Base-by-base conservation (phyloP, 2,888 invertebrate genomes). In the Choreutis nemorana region DNA sequence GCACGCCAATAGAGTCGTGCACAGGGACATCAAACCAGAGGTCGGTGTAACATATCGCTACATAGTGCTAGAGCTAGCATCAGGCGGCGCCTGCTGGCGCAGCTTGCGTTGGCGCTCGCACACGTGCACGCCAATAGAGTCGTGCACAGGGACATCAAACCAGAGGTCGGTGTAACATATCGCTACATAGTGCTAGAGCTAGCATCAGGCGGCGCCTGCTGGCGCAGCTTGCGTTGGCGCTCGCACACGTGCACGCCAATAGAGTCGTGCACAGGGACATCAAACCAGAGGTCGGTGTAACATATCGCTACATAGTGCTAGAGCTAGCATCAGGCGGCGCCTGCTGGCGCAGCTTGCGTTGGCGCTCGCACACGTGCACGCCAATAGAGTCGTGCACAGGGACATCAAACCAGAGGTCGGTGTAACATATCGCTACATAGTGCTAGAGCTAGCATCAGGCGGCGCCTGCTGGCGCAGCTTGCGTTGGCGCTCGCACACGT, bases 1-100 rank as follows among this genome's bases (percentile, higher is more conserved):
- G 82, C 94, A 94, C 68, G 73, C 81, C 14, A 81, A 85, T 36
- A 87, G 89, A 12, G 87, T 94, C 20, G 91, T 93, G 11, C 94
- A 95, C 60, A 79, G 94, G 18, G 5, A 5, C 18, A 18, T 5
- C 5, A 8, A 5, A 18, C 18, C 5, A 18, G 18, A 8, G 18
- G 5, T 5, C 18, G 18, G 18, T 5, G 18, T 6, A 5, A 18
- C 18, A 8, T 2, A 2, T 9, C 6, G 9, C 2, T 23, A 7
- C n/a, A 23, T 7, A 2, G 9, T 6, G 23, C 18, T 51, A 85
- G 87, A 0, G 94, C 94, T 61, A 62, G 79, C 2, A 84, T 87
- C 50, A 91, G 92, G 2, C 83, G 87, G 30, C 71, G 70, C 26
- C 86, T 94, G 29, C 86, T 92, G 81, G 65, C 81, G 28, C 87